Base-by-base conservation (phyloP, 2,797 vertebrate genomes). In the Picus viridis region DNA sequence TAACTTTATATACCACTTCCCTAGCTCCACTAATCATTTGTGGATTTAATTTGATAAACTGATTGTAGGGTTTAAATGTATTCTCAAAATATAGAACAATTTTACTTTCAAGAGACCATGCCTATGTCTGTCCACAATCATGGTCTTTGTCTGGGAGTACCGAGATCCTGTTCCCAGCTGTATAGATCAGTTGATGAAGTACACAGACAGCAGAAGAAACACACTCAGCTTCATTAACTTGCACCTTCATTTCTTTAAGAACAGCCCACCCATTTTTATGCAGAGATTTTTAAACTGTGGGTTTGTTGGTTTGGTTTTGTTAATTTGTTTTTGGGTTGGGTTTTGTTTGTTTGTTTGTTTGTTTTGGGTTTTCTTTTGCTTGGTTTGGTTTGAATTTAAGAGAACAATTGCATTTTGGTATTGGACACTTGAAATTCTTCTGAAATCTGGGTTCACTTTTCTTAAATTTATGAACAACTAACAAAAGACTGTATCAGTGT, bases 381-480 rank as follows among this genome's bases (percentile, higher is more conserved):
- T 34, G 61, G 67, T 57, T 83, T 67, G 41, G 41, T 43, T 43
- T 43, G 15, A 36, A 39, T 70, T 30, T 69, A 43, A 78, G 53
- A 57, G 32, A 83, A 56, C 2, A 20, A 27, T 58, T 73, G 54
- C 16, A 54, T 59, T 69, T 23, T 57, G 39, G 6, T 67, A 41
- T 22, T 2, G 7, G 59, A 88, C 4, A 73, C 13, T 45, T 61
- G 8, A 64, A 81, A 12, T 17, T 85, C 10, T 89, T 85, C 32
- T 39, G 15, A 86, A 90, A 89, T 62, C 51, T 88, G 36, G 14
- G 8, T 74, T 89, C 41, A 76, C 26, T 86, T 83, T 71, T 45
- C 62, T 69, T 74, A 89, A 89, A 83, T 75, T 80, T 72, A 86
- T 69, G 43, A 81, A 83, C 61, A 24, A 62, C 24, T 89, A 77